Base-by-base conservation (phyloP, 1,140 invertebrate genomes). In the Lysiphlebus fabarum region DNA sequence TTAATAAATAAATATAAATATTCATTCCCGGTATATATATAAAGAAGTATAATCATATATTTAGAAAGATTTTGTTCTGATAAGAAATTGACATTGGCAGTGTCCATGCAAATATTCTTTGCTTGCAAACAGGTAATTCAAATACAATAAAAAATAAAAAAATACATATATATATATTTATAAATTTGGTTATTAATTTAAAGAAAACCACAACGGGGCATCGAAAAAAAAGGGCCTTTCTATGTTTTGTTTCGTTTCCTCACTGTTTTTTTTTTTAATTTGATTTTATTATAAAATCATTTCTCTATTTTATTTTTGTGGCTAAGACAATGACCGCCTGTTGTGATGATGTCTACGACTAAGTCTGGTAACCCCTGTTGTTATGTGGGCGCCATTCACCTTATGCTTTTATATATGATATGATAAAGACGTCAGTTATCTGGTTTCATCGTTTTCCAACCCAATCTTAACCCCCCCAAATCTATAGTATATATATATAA, bases 391-490 rank as follows among this genome's bases (percentile, higher is more conserved):
- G 70, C 75, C 72, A 59, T 72, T 68, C 68, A 69, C 68, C 62
- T 69, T 74, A 72, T 74, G 70, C 70, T 71, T 77, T 2, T 26
- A 78, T 78, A n/a, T n/a, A n/a, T n/a, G n/a, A n/a, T n/a, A n/a
- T n/a, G n/a, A n/a, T n/a, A 77, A 74, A 78, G 76, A 78, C 69
- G 76, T 78, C 76, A 78, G 74, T 77, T 74, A 78, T 74, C 70
- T 45, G 59, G 10, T 66, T 67, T 67, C 72, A 71, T 71, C 71
- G 69, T 72, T 40, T 70, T 74, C 64, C 17, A 64, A 65, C 70
- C 70, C 63, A 51, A 51, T 61, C 61, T 55, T 54, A 17, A 47
- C 38, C 53, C 51, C 44, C 41, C 45, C 3, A 59, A 59, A 64
- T 64, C 62, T 64, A 64, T 59, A 17, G 3, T 17, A 17, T 17